Percentiles rank a stretch among this genome's conserved stretches.
phyloP scores from a whole-genome alignment of 2,113 vertebrate species.

The Nestor notabilis region DNA sequence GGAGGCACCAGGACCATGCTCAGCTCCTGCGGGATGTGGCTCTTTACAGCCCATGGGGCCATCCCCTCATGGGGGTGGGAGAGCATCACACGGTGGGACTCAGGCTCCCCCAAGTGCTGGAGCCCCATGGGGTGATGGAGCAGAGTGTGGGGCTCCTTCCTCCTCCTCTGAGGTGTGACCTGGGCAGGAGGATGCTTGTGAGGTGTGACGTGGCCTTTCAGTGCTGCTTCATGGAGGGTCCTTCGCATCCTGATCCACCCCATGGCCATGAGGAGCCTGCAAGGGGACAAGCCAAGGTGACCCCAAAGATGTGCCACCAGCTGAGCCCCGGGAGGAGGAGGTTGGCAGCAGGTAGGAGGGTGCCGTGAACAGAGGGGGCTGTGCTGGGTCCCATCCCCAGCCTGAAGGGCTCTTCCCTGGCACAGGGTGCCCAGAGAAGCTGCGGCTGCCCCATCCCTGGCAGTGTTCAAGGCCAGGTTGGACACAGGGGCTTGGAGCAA shows the following conservation, averaged over 20 bases:
- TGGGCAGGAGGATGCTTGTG: background rate
- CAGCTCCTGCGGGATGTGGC: rapidly evolving
- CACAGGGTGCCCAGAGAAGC: background rate
- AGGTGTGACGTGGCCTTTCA: background rate
- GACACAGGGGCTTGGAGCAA: background rate
- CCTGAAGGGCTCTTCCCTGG: background rate
- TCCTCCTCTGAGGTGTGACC: background rate
- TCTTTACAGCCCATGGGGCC: background rate
- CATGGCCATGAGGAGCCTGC: background rate
- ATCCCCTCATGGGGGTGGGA: rapidly evolving
- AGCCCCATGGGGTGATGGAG: background rate
- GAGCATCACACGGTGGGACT: background rate
- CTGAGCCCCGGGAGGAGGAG: background rate
- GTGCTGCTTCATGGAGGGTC: background rate
- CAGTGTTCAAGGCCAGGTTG: background rate
- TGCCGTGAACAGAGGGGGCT: background rate
- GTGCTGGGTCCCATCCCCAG: background rate
- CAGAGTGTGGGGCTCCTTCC: rapidly evolving
- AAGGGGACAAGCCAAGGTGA: background rate
- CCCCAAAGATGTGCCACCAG: background rate
- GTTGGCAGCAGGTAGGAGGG: background rate
- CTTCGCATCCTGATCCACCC: background rate
- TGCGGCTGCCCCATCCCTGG: background rate
- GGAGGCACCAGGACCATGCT: background rate
- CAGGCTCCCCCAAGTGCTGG: background rate